phyloP scores from a whole-genome alignment of 2,797 vertebrate species.

The Onychomys leucogaster region DNA sequence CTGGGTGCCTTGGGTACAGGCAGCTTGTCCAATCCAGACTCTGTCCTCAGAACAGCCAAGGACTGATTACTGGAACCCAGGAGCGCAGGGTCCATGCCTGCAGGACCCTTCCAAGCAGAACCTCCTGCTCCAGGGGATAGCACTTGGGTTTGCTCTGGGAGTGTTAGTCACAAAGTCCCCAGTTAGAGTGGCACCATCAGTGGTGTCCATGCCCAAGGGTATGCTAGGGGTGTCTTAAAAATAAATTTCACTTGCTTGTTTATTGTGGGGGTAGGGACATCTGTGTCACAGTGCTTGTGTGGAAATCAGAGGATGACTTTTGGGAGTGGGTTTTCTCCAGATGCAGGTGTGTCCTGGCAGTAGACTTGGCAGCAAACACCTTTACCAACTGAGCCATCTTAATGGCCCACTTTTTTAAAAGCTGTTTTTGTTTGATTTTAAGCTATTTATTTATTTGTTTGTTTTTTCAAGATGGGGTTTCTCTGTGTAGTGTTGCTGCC shows the following conservation, averaged over 20 bases:
- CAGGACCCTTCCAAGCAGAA: neutral
- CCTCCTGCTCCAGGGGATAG: neutral
- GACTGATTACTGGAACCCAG: too few species aligned
- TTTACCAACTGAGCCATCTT: neutral
- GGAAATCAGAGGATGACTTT: too few species aligned
- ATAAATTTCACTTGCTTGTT: neutral
- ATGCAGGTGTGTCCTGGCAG: neutral
- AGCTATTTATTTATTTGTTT: too few species aligned
- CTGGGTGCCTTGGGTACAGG: too few species aligned
- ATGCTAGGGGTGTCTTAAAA: neutral
- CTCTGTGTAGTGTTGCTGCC: too few species aligned
- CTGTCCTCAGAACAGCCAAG: too few species aligned
- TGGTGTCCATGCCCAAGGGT: neutral
- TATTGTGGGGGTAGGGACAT: neutral
- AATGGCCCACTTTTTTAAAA: neutral
- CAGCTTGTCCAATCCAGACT: too few species aligned
- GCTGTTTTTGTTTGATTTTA: neutral
- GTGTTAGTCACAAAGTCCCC: too few species aligned
- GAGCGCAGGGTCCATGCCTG: neutral
- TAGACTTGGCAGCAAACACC: neutral
- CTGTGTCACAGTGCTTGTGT: neutral
- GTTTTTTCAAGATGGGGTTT: too few species aligned
- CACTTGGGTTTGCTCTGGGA: neutral
- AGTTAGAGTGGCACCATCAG: neutral
- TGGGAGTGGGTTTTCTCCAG: neutral